A percentile compares a stretch with the other conserved stretches of the same genome.
Conservation (phyloP, 2,888 invertebrate species). For the Lymantria monacha region DNA sequence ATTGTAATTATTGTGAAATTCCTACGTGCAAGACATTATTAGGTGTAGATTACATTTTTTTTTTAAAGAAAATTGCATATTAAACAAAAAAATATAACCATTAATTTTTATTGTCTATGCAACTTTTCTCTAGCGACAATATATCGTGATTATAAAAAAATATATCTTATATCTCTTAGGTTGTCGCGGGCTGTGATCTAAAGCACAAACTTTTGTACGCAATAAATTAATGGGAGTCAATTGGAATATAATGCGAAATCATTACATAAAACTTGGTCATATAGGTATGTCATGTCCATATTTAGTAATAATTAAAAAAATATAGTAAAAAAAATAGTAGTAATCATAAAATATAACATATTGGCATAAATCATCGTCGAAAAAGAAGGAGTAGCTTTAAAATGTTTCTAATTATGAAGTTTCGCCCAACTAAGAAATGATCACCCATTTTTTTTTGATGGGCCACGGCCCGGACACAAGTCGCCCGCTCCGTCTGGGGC, state of each 20-base stretch:
- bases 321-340: not conserved
- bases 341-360: not conserved
- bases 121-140: not conserved
- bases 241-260: slow-evolving; percentile 9
- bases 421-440: too few relatives aligned
- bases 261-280: not conserved
- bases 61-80: not conserved
- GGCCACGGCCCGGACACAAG: too few relatives aligned
- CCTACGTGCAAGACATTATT: not conserved
- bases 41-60: not conserved
- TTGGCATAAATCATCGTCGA: too few relatives aligned
- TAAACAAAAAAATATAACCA: not conserved
- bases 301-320: not conserved
- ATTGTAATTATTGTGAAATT: not conserved
- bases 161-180: slow-evolving; percentile 11
- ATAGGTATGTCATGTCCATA: slow-evolving; percentile 1
- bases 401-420: too few relatives aligned
- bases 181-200: slow-evolving; percentile 46
- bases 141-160: not conserved
- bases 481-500: too few relatives aligned
- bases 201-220: slow-evolving; percentile 40
- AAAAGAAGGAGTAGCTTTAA: too few relatives aligned
- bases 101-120: not conserved
- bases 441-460: too few relatives aligned
- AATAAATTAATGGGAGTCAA: slow-evolving; percentile 17